Percentiles rank a stretch among this genome's conserved stretches.
Evolutionary conservation across 2,888 invertebrate species (phyloP).

Genomic region (Tricholauxania praeusta): DNA sequence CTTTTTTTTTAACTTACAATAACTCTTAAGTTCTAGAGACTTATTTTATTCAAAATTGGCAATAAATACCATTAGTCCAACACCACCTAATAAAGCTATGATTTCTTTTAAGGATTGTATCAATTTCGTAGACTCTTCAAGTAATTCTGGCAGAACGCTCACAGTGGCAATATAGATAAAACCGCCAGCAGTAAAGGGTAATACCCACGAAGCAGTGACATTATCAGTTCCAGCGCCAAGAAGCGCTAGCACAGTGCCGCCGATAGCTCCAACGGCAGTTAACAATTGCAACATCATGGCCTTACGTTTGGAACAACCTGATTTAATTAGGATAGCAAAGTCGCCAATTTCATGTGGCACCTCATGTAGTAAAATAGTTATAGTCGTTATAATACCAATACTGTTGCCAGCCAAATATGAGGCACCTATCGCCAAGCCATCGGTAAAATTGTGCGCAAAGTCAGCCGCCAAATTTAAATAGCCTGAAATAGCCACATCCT

Average conservation of each 20-base stretch:
- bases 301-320: conserved; percentile 92
- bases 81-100: conserved; percentile 86
- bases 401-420: conserved; percentile 93
- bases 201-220: conserved; percentile 86
- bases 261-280: conserved; percentile 94
- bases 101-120: conserved; percentile 94
- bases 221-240: conserved; percentile 75
- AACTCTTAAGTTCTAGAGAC: not conserved
- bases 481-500: conserved; percentile 81
- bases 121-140: conserved; percentile 88
- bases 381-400: conserved; percentile 89
- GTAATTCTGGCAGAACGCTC: conserved; percentile 96
- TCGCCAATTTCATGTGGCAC: conserved; percentile 99
- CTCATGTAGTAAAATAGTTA: conserved; percentile 97
- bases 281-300: conserved; percentile 95
- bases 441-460: conserved; percentile 99
- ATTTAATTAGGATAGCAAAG: conserved; percentile 98
- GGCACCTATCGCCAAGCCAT: conserved; percentile 98
- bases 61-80: conserved; percentile 96
- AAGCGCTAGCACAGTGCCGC: conserved; percentile 91
- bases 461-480: conserved; percentile 98
- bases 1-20: too few relatives aligned
- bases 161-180: conserved; percentile 99
- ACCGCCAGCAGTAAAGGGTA: conserved; percentile 99
- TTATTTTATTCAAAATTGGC: conserved; percentile 71